These are phyloP conservation scores for Leptestheria dahalacensis DNA, from an alignment of 1,140 invertebrate genomes.

Conservation along the genomic window DNA sequence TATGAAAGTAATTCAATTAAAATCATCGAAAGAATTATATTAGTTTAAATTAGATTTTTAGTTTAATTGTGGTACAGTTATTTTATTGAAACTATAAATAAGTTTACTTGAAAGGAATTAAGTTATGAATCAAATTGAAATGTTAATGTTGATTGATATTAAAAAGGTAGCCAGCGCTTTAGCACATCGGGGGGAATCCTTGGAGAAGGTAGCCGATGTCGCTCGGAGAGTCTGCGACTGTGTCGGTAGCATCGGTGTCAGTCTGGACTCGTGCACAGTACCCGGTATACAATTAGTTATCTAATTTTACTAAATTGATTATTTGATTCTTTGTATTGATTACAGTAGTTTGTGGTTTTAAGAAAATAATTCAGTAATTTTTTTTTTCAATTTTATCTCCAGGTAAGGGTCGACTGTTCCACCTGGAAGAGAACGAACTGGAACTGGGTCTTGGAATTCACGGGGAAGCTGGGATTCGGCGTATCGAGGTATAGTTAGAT, in stretches of 20 bases:
- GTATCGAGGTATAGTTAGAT: constrained; percentile 46
- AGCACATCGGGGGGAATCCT: constrained; percentile 39
- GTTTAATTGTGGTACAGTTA: no score
- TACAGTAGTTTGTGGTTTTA: neutral
- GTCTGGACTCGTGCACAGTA: constrained; percentile 49
- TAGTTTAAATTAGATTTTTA: constrained; percentile 1
- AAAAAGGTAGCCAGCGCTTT: constrained; percentile 58
- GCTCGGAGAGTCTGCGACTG: constrained; percentile 32
- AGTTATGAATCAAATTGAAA: no score
- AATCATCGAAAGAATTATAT: constrained; percentile 8
- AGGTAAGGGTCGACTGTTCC: constrained; percentile 43
- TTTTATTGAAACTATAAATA: no score
- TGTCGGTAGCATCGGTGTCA: constrained; percentile 56
- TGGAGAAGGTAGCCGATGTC: constrained; percentile 35
- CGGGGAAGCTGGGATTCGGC: constrained; percentile 66
- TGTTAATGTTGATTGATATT: no score
- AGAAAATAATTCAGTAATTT: neutral
- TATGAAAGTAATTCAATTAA: constrained; percentile 49
- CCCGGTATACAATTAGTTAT: constrained; percentile 38
- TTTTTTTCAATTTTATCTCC: constrained; percentile 14
- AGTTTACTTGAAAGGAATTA: no score
- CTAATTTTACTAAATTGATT: no score
- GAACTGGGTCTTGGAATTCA: constrained; percentile 72
- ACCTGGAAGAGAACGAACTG: constrained; percentile 47
- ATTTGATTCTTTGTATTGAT: neutral